Evolutionary conservation across 2,797 vertebrate species (phyloP).

Genomic region (Acanthornis magna): DNA sequence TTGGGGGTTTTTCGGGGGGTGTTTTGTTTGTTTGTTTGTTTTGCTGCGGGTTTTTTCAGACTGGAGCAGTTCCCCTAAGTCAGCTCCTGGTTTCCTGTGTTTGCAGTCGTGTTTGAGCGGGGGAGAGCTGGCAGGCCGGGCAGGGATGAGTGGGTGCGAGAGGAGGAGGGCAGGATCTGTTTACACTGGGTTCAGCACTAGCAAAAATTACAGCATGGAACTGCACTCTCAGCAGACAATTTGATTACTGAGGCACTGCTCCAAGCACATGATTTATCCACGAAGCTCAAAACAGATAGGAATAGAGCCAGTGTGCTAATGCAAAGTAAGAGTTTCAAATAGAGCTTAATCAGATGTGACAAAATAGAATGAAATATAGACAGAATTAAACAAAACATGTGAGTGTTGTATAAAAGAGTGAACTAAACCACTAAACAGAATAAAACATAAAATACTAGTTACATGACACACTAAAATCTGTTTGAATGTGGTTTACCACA

Average conservation of each 20-base stretch:
- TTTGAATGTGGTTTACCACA: constrained; percentile 13
- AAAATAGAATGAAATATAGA: constrained; percentile 34
- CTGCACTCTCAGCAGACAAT: constrained; percentile 60
- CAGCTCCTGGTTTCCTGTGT: not conserved
- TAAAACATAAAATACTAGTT: constrained; percentile 5
- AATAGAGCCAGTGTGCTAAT: constrained; percentile 36
- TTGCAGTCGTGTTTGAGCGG: not conserved
- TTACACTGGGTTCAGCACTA: constrained; percentile 28
- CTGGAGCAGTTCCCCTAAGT: not conserved
- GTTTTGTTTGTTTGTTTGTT: not conserved
- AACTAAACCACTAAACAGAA: not conserved
- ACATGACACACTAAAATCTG: not conserved
- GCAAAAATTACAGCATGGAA: constrained; percentile 42
- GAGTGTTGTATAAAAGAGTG: not conserved
- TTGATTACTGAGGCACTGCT: constrained; percentile 52
- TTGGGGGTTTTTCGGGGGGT: rapidly evolving
- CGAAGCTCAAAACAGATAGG: constrained; percentile 20
- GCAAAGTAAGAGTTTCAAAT: constrained; percentile 20
- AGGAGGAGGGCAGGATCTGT: constrained; percentile 50
- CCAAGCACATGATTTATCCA: constrained; percentile 55
- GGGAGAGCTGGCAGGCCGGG: not conserved
- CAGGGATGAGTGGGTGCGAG: not conserved
- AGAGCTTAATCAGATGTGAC: constrained; percentile 49
- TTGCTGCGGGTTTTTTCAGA: not conserved
- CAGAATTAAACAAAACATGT: constrained; percentile 25